phyloP scores from a whole-genome alignment of 2,797 vertebrate genomes.

The Anniella stebbinsi region DNA sequence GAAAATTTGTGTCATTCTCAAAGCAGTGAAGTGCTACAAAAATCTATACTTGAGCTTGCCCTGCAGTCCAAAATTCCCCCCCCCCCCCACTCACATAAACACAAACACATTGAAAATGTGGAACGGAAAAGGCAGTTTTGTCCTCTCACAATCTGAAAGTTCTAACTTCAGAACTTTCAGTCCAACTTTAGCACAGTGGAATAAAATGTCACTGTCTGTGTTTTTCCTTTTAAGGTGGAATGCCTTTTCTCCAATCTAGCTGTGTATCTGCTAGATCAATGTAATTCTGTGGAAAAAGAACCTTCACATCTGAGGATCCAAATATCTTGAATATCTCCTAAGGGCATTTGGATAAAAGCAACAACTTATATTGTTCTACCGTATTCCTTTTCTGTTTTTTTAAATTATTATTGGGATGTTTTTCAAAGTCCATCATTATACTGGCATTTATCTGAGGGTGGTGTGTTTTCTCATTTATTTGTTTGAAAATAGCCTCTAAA shows the following conservation, averaged over 20 bases:
- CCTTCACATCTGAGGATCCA: background rate
- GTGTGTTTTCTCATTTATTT: constrained; percentile 15
- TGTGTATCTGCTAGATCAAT: background rate
- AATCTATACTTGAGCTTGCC: no score
- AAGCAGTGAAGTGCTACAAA: no score
- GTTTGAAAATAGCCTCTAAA: constrained; percentile 31
- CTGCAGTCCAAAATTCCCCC: no score
- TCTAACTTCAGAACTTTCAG: background rate
- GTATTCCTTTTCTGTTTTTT: background rate
- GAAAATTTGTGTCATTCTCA: background rate
- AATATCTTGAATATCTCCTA: background rate
- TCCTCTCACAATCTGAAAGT: background rate
- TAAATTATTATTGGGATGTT: background rate
- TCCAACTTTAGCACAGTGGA: background rate
- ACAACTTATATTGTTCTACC: background rate
- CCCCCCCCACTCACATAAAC: no score
- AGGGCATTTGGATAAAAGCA: background rate
- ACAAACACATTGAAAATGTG: no score
- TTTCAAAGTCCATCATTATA: background rate
- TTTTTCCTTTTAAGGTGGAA: background rate
- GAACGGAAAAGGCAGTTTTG: background rate
- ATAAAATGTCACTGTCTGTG: background rate
- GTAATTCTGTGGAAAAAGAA: background rate
- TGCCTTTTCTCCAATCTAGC: background rate
- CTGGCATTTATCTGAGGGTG: background rate